phyloP scores from a whole-genome alignment of 2,888 invertebrate genomes.

The Lymantria dispar region DNA sequence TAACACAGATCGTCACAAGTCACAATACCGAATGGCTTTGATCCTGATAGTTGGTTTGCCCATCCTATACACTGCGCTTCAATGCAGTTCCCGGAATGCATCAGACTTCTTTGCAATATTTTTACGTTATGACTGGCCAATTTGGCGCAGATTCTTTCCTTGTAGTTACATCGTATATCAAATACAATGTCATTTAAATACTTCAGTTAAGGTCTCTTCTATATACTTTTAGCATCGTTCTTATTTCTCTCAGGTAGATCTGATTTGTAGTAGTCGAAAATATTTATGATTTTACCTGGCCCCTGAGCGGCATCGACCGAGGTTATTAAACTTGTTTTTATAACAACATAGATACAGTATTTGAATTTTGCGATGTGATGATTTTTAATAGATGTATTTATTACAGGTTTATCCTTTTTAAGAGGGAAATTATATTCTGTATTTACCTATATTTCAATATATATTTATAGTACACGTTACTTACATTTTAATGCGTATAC shows the following conservation, averaged over 20 bases:
- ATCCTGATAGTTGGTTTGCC: slow-evolving; percentile 46
- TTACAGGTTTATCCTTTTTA: no score
- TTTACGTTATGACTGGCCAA: slow-evolving; percentile 61
- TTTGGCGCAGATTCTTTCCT: slow-evolving; percentile 59
- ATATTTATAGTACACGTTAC: no score
- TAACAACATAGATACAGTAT: slow-evolving; percentile 19
- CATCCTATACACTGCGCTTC: slow-evolving; percentile 63
- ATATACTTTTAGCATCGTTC: slow-evolving; percentile 17
- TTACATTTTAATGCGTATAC: no score
- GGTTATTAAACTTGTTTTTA: slow-evolving; percentile 44
- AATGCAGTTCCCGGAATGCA: slow-evolving; percentile 78
- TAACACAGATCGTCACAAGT: slow-evolving; percentile 39
- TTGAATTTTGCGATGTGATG: slow-evolving; percentile 18
- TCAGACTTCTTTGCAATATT: slow-evolving; percentile 74
- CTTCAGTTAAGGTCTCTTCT: slow-evolving; percentile 17
- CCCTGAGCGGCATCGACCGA: slow-evolving; percentile 36
- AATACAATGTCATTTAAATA: slow-evolving; percentile 18
- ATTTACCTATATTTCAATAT: no score
- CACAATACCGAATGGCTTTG: slow-evolving; percentile 43
- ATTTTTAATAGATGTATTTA: no score
- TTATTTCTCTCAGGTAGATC: slow-evolving; percentile 11
- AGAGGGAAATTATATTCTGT: no score
- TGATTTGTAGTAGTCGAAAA: slow-evolving; percentile 19
- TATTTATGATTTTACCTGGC: slow-evolving; percentile 33
- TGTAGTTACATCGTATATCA: slow-evolving; percentile 33